Evolutionary conservation across 2,797 vertebrate genomes (phyloP).

Genomic region (Rhynchotus rufescens): DNA sequence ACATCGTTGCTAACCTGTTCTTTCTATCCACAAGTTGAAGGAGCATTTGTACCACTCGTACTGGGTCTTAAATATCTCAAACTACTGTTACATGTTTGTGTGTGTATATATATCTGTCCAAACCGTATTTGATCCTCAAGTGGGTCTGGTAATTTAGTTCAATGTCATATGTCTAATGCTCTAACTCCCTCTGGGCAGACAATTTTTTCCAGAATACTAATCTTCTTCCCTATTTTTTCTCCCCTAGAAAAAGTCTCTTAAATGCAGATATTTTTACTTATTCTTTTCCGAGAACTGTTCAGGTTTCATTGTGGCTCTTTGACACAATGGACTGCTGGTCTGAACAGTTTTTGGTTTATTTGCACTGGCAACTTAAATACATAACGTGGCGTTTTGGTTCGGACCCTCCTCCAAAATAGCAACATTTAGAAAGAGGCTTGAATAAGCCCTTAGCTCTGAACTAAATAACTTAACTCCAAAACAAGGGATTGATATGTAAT

Average conservation of each 20-base stretch:
- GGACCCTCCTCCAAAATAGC: not conserved
- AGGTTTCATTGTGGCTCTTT: not conserved
- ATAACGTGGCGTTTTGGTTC: not conserved
- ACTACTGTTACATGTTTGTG: not conserved
- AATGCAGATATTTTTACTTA: not conserved
- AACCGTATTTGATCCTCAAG: not conserved
- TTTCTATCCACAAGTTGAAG: not conserved
- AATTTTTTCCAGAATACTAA: not conserved
- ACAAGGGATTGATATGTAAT: slow-evolving; percentile 9
- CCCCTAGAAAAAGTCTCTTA: not conserved
- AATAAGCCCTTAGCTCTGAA: not conserved
- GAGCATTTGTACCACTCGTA: not conserved
- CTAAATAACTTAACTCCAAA: not conserved
- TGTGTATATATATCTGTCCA: not conserved
- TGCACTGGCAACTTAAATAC: slow-evolving; percentile 18
- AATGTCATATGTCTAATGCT: not conserved
- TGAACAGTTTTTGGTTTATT: not conserved
- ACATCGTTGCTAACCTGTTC: not conserved
- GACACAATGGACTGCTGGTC: not conserved
- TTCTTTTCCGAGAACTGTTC: not conserved
- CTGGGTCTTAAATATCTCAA: not conserved
- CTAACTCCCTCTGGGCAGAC: not conserved
- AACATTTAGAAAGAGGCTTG: not conserved
- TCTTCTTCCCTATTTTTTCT: not conserved
- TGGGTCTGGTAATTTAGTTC: not conserved